Base-by-base conservation (phyloP, 1,140 invertebrate genomes). In the Grapholita molesta region DNA sequence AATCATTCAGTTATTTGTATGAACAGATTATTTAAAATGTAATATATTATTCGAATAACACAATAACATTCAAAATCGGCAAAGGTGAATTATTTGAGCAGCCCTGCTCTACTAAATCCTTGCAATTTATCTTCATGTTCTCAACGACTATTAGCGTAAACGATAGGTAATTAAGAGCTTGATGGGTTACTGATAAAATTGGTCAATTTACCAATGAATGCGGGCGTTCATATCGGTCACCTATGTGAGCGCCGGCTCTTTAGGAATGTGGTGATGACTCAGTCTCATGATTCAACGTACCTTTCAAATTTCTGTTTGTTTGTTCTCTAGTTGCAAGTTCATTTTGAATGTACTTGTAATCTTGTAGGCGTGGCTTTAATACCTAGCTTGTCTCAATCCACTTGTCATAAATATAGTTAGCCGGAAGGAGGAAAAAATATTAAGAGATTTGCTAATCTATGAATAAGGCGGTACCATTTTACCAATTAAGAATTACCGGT, bases 51-150 rank as follows among this genome's bases (percentile, higher is more conserved):
- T 18, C 5, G 7, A 48, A 4, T 38, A 38, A n/a, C 3, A 38
- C n/a, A n/a, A 18, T 6, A 48, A 18, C 5, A 1, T 42, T 21
- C 5, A 48, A 8, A 2, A 18, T 48, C 0, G 3, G 18, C 15
- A 18, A 4, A 0, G 15, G 3, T 9, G 8, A 48, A 48, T 6
- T 48, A 21, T 7, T 42, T 15, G 38, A 18, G 42, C 42, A 48
- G 18, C 18, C 3, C 18, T 48, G 18, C 21, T 48, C 42, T 48
- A 5, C 1, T 48, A n/a, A n/a, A 21, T 61, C n/a, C 23, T 61
- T 61, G 28, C 25, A 61, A 61, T 61, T 61, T 61, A 61, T 61
- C 55, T 61, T 61, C 8, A 61, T 32, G 55, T 61, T 32, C 25
- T 21, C 18, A 21, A 8, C 15, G 42, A 21, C 42, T 48, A 48